A percentile compares a stretch with the other conserved stretches of the same genome.
Evolutionary conservation across 1,140 invertebrate genomes (phyloP).

Genomic region (Aphaenogaster floridana): DNA sequence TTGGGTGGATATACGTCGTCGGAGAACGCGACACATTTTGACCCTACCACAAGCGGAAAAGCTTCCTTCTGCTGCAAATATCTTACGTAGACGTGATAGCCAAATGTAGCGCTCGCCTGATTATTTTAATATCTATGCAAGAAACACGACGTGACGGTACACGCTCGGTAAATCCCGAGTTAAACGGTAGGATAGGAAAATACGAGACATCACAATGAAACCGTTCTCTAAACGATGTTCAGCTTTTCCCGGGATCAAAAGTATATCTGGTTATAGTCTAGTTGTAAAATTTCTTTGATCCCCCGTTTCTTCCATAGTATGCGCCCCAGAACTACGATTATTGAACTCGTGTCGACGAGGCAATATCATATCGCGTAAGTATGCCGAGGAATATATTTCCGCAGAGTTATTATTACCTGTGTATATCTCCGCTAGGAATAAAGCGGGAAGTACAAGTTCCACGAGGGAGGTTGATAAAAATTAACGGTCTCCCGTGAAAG

Average conservation of each 20-base stretch:
- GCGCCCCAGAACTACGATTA: neutral
- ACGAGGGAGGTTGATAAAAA: slow-evolving; percentile 55
- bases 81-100: slow-evolving; percentile 3
- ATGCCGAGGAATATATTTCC: slow-evolving; percentile 3
- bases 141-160: neutral
- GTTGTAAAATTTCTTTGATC: slow-evolving; percentile 13
- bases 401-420: slow-evolving; percentile 49
- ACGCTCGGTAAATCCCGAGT: neutral
- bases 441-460: slow-evolving; percentile 50
- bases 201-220: neutral
- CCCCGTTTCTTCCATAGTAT: neutral
- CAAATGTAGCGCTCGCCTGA: neutral
- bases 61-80: slow-evolving; percentile 25
- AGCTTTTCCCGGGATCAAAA: neutral
- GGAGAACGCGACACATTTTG: slow-evolving; percentile 1
- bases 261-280: neutral
- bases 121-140: slow-evolving; percentile 6
- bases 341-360: slow-evolving; percentile 8
- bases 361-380: neutral
- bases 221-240: neutral
- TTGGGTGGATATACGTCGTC: neutral
- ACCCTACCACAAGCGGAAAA: neutral
- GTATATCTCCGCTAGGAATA: slow-evolving; percentile 50
- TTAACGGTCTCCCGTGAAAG: slow-evolving; percentile 60
- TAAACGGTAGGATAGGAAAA: slow-evolving; percentile 1